Conservation (phyloP, 2,113 vertebrate species). For the Rhegmatorhina hoffmannsi region DNA sequence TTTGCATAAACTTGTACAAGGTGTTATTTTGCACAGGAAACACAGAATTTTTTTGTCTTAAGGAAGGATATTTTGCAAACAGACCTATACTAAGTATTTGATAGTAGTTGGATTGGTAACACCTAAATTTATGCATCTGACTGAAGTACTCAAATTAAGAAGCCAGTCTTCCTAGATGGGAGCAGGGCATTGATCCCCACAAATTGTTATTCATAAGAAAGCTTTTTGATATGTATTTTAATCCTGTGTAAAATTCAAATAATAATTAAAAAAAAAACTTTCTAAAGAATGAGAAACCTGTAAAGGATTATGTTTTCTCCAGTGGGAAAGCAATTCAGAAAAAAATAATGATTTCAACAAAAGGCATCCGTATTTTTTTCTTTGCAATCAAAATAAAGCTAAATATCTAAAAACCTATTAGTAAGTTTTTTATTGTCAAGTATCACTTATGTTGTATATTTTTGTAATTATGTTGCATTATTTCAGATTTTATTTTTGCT, state of each 20-base stretch:
- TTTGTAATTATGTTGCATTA: neutral
- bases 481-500: neutral
- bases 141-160: neutral
- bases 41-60: neutral
- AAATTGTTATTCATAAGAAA: neutral
- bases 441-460: neutral
- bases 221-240: neutral
- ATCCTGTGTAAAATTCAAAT: neutral
- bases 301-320: neutral
- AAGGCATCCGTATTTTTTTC: neutral
- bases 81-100: neutral
- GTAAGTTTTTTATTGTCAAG: neutral
- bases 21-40: neutral
- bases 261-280: neutral
- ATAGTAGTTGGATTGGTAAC: neutral
- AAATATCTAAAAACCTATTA: neutral
- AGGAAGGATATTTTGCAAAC: neutral
- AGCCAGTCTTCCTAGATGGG: neutral
- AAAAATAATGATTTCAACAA: neutral
- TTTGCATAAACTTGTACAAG: neutral
- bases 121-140: neutral
- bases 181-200: neutral
- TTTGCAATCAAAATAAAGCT: neutral
- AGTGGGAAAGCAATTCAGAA: neutral
- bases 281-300: neutral